Base-by-base conservation (phyloP, 2,888 invertebrate genomes). In the Hyposoter didymator region DNA sequence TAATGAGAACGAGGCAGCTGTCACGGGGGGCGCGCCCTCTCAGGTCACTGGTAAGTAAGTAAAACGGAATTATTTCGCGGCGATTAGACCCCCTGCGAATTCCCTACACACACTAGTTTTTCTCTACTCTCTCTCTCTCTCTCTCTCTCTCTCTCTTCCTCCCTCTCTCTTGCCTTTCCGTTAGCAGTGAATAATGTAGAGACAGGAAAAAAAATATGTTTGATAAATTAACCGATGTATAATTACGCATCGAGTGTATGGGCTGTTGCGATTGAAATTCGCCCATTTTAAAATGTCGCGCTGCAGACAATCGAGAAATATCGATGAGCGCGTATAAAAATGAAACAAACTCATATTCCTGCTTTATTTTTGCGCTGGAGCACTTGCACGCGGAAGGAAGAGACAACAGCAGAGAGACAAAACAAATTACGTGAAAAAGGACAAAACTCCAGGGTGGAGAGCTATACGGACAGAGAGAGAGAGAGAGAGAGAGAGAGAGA, bases 1-100 rank as follows among this genome's bases (percentile, higher is more conserved):
- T 90, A 90, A 90, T 90, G 88, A 89, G 89, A 89, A 89, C 86
- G 87, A 85, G 87, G 87, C 88, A 88, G 88, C 87, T 88, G 87
- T 84, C 86, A 89, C 84, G 83, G 85, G 89, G 86, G 86, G 85
- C 84, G 84, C 85, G 87, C 84, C 86, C 84, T 66, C 83, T 80
- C 79, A 76, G 79, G 82, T 86, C 84, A 87, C 76, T 72, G 84
- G 78, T 82, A 79, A 87, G 83, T 84, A 87, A 86, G 82, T 85
- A 85, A 85, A 85, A 85, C 82, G 75, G 79, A 85, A 85, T 85
- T 85, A 85, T 85, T 85, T 76, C 72, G 86, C 84, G 81, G 86
- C 74, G 81, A 84, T 86, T 84, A 85, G 76, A 84, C 80, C 84
- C 79, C 84, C 84, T 82, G 84, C 79, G 78, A 85, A 83, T 85